Conservation (phyloP, 2,888 invertebrate genomes). For the Tenthredo scrophulariae region DNA sequence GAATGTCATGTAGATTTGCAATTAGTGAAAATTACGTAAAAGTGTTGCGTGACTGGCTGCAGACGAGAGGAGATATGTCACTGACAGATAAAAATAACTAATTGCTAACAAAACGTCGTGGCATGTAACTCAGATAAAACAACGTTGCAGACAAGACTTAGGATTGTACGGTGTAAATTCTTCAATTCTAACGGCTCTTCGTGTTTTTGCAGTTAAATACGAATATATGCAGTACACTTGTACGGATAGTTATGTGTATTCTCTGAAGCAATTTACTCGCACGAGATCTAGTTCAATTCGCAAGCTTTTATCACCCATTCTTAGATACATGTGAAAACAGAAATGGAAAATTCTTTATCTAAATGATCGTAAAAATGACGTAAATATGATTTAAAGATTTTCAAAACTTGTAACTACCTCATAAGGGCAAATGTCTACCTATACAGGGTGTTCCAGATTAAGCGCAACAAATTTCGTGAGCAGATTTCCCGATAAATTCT, state of each 20-base stretch:
- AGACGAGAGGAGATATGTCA: constrained; percentile 34
- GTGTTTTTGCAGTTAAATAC: neutral
- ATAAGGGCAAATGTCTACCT: no score
- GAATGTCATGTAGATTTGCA: constrained; percentile 16
- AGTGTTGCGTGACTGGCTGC: neutral
- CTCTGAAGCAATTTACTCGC: neutral
- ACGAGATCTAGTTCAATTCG: neutral
- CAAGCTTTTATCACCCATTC: neutral
- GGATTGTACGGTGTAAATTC: constrained; percentile 15
- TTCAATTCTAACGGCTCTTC: constrained; percentile 32
- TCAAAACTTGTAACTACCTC: no score
- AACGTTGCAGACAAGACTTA: neutral
- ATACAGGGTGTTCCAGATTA: no score
- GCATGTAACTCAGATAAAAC: constrained; percentile 11
- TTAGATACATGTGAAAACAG: neutral
- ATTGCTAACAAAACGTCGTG: constrained; percentile 37
- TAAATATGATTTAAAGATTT: no score
- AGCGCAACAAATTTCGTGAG: no score
- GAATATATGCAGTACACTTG: neutral
- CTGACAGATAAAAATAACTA: constrained; percentile 7
- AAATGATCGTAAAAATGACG: neutral
- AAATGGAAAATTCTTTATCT: neutral
- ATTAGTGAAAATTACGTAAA: constrained; percentile 4
- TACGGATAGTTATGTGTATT: neutral
- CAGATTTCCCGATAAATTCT: no score